Conservation (phyloP, 2,113 vertebrate species). For the Misgurnus mizolepis region DNA sequence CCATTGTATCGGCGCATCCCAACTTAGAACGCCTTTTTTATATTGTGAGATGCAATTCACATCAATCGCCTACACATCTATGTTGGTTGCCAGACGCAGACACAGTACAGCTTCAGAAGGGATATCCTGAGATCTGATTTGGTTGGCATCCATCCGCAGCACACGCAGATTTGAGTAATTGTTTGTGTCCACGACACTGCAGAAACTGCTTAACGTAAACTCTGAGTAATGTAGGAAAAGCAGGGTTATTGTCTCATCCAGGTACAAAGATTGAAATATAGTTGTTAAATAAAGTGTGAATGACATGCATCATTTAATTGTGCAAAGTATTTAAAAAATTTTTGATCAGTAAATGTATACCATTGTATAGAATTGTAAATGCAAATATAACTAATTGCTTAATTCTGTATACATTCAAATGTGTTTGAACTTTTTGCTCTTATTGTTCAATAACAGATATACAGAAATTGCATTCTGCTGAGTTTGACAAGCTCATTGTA, state of each 20-base stretch:
- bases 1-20: too few relatives aligned
- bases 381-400: not conserved
- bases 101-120: constrained; percentile 87
- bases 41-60: too few relatives aligned
- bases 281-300: not conserved
- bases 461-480: too few relatives aligned
- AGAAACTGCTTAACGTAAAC: constrained; percentile 90
- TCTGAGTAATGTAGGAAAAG: constrained; percentile 72
- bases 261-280: not conserved
- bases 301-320: not conserved
- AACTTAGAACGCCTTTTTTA: too few relatives aligned
- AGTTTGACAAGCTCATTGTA: too few relatives aligned
- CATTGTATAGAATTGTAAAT: not conserved
- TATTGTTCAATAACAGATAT: too few relatives aligned
- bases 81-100: constrained; percentile 80
- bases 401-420: too few relatives aligned
- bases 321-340: not conserved
- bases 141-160: constrained; percentile 89
- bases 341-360: too few relatives aligned
- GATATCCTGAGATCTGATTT: constrained; percentile 78
- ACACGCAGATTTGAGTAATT: constrained; percentile 88
- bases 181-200: constrained; percentile 76
- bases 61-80: constrained; percentile 62
- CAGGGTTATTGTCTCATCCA: not conserved
- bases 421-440: too few relatives aligned